Percentiles rank a stretch among this genome's conserved stretches.
Evolutionary conservation across 2,797 vertebrate genomes (phyloP).

Genomic region (Sebastolobus altivelis): DNA sequence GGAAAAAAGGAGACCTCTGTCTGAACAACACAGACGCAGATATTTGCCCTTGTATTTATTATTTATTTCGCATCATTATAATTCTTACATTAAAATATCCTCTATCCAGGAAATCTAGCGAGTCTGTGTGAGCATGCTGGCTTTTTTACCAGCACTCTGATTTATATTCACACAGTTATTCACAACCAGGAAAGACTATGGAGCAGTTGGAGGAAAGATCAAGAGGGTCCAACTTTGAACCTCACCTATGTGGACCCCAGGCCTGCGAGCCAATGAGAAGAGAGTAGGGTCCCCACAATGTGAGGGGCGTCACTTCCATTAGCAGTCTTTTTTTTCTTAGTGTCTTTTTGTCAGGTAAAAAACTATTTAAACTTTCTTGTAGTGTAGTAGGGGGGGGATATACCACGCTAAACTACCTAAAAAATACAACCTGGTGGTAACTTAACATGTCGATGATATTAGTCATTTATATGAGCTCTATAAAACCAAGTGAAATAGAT

Average conservation of each 20-base stretch:
- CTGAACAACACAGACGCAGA: constrained; percentile 31
- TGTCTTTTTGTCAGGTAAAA: background rate
- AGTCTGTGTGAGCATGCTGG: constrained; percentile 7
- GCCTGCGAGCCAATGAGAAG: background rate
- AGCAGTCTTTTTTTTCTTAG: background rate
- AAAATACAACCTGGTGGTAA: background rate
- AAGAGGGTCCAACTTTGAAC: constrained; percentile 8
- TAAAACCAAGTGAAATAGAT: background rate
- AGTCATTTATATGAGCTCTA: background rate
- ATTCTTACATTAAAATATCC: constrained; percentile 22
- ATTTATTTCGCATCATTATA: constrained; percentile 38
- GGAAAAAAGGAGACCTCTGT: constrained; percentile 14
- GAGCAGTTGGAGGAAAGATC: constrained; percentile 14
- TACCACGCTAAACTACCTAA: background rate
- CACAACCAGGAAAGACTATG: constrained; percentile 13
- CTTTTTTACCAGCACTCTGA: background rate
- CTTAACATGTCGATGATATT: background rate
- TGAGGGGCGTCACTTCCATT: background rate
- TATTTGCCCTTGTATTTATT: constrained; percentile 44
- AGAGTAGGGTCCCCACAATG: background rate
- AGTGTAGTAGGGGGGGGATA: background rate
- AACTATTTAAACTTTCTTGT: background rate
- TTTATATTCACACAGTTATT: constrained; percentile 17
- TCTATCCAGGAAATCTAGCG: constrained; percentile 32
- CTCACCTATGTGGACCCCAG: background rate